These are phyloP conservation scores for Megalonaias nervosa DNA, from an alignment of 1,140 invertebrate genomes.

Conservation along the genomic window DNA sequence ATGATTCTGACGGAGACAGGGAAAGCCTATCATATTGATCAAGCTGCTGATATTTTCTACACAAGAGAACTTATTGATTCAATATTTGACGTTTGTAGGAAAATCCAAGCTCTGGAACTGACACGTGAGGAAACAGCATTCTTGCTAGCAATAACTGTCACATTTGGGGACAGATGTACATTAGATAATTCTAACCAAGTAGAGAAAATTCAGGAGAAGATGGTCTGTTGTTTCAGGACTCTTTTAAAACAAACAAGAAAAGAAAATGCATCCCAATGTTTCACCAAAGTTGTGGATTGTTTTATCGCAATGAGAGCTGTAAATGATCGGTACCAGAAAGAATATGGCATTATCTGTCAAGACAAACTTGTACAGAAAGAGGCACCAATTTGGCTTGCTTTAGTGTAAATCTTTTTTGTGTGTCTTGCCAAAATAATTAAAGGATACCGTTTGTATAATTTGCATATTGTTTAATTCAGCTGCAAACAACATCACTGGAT, in stretches of 20 bases:
- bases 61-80: conserved; percentile 31
- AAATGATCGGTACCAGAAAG: conserved; percentile 33
- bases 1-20: conserved; percentile 36
- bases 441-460: too few relatives aligned
- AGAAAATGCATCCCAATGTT: conserved; percentile 10
- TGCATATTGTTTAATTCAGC: too few relatives aligned
- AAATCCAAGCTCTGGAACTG: conserved; percentile 26
- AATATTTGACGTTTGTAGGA: conserved; percentile 34
- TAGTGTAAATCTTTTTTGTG: too few relatives aligned
- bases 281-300: conserved; percentile 35
- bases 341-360: conserved; percentile 35
- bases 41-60: conserved; percentile 36
- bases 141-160: conserved; percentile 31
- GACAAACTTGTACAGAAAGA: conserved; percentile 38
- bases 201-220: conserved; percentile 30
- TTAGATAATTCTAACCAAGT: conserved; percentile 20
- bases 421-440: too few relatives aligned
- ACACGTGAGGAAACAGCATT: conserved; percentile 31
- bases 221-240: conserved; percentile 27
- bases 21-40: conserved; percentile 36
- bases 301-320: conserved; percentile 36
- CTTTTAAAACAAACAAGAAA: conserved; percentile 10
- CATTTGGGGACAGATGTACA: conserved; percentile 32
- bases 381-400: conserved; percentile 35
- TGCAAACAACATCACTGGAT: too few relatives aligned